These are phyloP conservation scores for Pyrrhosoma nymphula DNA, from an alignment of 2,888 invertebrate genomes.

Conservation along the genomic window DNA sequence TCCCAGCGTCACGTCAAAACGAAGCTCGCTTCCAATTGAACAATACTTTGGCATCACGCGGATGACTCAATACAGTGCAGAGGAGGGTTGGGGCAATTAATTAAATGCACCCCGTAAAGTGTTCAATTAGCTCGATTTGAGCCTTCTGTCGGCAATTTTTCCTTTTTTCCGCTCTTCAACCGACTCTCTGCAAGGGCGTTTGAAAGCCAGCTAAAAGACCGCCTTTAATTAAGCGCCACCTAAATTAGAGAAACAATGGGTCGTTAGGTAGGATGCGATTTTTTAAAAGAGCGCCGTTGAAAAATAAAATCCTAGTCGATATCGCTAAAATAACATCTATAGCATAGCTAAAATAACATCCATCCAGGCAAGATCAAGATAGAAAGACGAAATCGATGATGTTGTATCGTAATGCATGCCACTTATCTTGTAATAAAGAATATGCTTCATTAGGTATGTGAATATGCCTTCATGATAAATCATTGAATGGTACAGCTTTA, in stretches of 20 bases:
- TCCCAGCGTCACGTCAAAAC: not conserved
- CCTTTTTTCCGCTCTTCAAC: not conserved
- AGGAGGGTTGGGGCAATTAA: constrained; percentile 26
- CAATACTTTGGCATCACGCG: not conserved
- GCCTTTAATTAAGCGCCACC: not conserved
- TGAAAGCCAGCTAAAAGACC: not conserved
- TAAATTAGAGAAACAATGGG: not conserved
- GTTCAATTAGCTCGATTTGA: constrained; percentile 35
- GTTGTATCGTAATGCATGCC: no score
- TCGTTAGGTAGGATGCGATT: no score
- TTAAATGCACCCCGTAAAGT: constrained; percentile 55
- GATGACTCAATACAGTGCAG: not conserved
- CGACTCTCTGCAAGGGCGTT: not conserved
- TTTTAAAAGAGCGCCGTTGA: not conserved
- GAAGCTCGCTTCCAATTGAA: not conserved
- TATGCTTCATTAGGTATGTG: no score
- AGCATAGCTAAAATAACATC: no score
- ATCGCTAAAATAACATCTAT: no score
- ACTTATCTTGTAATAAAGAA: no score
- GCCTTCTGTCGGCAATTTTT: not conserved
- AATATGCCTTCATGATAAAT: no score
- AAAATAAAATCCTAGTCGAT: not conserved
- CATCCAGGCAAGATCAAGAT: no score
- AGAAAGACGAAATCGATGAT: no score
- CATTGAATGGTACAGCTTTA: no score